Evolutionary conservation across 2,888 invertebrate genomes (phyloP).

Genomic region (Agrotis ipsilon): DNA sequence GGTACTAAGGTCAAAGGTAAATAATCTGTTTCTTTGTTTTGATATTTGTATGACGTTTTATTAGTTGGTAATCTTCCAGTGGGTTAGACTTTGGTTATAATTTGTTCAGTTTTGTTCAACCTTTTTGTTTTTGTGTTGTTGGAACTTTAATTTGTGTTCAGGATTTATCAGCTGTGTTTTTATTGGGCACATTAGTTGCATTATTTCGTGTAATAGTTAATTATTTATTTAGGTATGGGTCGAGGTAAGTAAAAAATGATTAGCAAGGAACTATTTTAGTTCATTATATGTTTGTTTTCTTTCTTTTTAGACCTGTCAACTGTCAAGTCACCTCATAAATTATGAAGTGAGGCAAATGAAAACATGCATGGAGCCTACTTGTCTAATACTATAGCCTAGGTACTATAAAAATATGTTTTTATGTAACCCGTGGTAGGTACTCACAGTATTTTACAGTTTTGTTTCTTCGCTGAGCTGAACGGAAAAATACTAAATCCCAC

Average conservation of each 20-base stretch:
- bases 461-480: background rate
- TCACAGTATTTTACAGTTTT: conserved; percentile 30
- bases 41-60: conserved; percentile 24
- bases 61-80: conserved; percentile 33
- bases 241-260: too few species aligned
- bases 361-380: conserved; percentile 17
- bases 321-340: conserved; percentile 23
- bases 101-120: background rate
- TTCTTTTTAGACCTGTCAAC: conserved; percentile 25
- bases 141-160: conserved; percentile 2
- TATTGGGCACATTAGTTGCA: background rate
- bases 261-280: background rate
- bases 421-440: conserved; percentile 7
- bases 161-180: background rate
- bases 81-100: conserved; percentile 7
- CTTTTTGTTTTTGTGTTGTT: conserved; percentile 1
- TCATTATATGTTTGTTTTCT: background rate
- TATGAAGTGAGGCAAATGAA: conserved; percentile 22
- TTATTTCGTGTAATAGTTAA: background rate
- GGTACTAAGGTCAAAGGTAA: conserved; percentile 61
- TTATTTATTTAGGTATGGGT: background rate
- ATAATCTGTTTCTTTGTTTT: conserved; percentile 50
- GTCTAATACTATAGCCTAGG: background rate
- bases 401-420: background rate
- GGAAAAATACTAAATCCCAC: conserved; percentile 35